These are phyloP conservation scores for Trachemys scripta DNA, from an alignment of 2,113 vertebrate species.

Conservation along the genomic window DNA sequence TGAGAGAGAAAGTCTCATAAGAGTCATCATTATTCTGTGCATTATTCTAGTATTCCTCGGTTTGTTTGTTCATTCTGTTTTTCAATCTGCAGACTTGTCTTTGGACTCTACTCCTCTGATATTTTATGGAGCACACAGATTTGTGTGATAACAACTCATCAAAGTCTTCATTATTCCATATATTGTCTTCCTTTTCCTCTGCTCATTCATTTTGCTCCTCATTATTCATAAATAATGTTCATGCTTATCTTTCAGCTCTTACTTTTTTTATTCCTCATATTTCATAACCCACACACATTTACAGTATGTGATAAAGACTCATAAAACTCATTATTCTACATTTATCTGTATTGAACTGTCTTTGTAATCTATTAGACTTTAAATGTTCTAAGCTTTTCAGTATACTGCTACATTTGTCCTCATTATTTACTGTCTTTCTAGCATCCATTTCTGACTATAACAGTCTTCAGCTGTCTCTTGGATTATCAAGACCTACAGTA, in stretches of 20 bases:
- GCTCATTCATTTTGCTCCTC: conserved; percentile 71
- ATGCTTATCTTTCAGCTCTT: conserved; percentile 71
- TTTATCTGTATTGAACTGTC: conserved; percentile 68
- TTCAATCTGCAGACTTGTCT: conserved; percentile 65
- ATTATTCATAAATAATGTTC: conserved; percentile 78
- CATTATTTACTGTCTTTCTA: conserved; percentile 71
- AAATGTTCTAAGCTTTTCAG: conserved; percentile 60
- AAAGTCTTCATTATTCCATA: conserved; percentile 78
- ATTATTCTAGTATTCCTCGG: conserved; percentile 34
- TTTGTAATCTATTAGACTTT: conserved; percentile 63
- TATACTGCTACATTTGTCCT: conserved; percentile 47
- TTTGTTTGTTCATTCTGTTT: conserved; percentile 66
- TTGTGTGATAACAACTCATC: conserved; percentile 76
- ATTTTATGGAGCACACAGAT: conserved; percentile 76
- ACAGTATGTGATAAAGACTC: conserved; percentile 64
- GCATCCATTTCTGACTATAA: conserved; percentile 55
- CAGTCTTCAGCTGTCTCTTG: conserved; percentile 23
- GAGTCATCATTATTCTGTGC: conserved; percentile 52
- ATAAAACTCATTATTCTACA: conserved; percentile 72
- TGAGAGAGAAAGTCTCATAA: conserved; percentile 27
- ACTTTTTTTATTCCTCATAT: conserved; percentile 67
- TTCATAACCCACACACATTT: conserved; percentile 75
- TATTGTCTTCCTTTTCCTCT: conserved; percentile 61
- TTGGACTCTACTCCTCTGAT: conserved; percentile 59
- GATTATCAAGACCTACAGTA: conserved; percentile 57